A percentile compares a stretch with the other conserved stretches of the same genome.
Evolutionary conservation across 2,113 vertebrate species (phyloP).

Genomic region (Alexandromys fortis): DNA sequence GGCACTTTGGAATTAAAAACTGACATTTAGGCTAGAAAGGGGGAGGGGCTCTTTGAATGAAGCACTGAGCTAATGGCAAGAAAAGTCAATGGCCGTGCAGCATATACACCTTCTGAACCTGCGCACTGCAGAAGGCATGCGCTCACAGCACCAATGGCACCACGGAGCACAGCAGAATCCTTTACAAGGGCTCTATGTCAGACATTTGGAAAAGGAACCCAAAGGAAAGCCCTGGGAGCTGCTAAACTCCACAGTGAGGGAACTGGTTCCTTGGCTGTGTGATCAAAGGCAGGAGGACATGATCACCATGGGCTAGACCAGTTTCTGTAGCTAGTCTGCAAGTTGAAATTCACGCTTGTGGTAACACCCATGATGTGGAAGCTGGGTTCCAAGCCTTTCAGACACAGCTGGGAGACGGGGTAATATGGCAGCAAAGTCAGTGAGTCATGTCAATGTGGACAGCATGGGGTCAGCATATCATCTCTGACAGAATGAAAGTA

Average conservation of each 20-base stretch:
- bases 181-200: background rate
- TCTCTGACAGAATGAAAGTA: background rate
- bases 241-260: background rate
- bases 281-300: background rate
- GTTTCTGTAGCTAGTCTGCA: background rate
- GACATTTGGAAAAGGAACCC: background rate
- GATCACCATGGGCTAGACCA: background rate
- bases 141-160: too few species aligned
- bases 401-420: background rate
- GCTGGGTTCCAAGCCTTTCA: background rate
- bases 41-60: background rate
- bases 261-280: background rate
- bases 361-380: background rate
- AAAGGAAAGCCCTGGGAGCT: background rate
- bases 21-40: background rate
- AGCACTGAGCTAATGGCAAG: background rate
- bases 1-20: background rate
- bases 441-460: background rate
- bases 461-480: background rate
- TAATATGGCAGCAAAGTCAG: background rate
- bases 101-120: too few species aligned
- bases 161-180: background rate
- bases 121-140: background rate
- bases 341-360: background rate
- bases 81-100: background rate